phyloP scores from a whole-genome alignment of 2,797 vertebrate genomes.

The Acipenser ruthenus region DNA sequence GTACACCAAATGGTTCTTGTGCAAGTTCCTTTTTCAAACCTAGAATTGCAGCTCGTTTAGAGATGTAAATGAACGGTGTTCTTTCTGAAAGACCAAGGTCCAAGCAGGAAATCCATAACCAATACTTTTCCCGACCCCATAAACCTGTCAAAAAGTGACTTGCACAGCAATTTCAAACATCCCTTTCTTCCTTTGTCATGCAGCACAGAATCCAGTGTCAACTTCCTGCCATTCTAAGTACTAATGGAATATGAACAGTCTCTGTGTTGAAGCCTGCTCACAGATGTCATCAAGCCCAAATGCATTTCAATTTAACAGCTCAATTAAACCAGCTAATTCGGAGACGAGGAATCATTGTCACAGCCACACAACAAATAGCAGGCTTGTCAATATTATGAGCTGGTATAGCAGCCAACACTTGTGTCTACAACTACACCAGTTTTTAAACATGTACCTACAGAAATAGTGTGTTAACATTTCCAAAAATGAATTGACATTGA shows the following conservation, averaged over 20 bases:
- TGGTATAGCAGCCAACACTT: background rate
- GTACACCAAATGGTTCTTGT: too few relatives aligned
- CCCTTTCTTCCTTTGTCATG: constrained; percentile 25
- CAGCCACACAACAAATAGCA: background rate
- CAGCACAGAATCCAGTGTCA: constrained; percentile 18
- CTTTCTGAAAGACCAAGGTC: background rate
- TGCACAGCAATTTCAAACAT: constrained; percentile 13
- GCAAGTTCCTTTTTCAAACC: too few relatives aligned
- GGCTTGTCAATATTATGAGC: background rate
- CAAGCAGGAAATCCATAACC: background rate
- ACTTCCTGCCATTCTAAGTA: constrained; percentile 23
- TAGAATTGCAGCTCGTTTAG: too few relatives aligned
- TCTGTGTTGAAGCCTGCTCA: background rate
- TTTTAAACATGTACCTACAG: background rate
- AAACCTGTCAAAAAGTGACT: constrained; percentile 7
- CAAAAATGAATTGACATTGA: too few relatives aligned
- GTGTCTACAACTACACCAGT: background rate
- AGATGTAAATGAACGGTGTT: too few relatives aligned
- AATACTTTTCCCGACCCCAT: background rate
- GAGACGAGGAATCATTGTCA: background rate
- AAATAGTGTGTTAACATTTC: too few relatives aligned
- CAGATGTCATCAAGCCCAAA: constrained; percentile 6
- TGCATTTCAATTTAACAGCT: constrained; percentile 15
- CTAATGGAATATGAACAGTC: background rate
- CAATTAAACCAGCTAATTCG: constrained; percentile 1